Conservation (phyloP, 2,113 vertebrate genomes). For the Candoia aspera region DNA sequence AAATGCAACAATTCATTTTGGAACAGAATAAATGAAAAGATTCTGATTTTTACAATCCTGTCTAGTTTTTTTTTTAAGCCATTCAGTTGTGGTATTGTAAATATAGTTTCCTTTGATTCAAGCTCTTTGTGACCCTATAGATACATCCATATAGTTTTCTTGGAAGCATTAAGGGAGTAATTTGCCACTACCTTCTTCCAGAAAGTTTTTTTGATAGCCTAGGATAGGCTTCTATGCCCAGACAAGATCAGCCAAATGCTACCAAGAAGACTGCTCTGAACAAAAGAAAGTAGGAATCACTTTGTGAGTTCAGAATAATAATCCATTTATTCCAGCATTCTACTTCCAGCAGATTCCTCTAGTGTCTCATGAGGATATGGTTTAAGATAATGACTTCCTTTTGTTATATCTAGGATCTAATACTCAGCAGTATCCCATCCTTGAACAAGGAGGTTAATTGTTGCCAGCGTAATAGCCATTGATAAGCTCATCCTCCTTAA, state of each 20-base stretch:
- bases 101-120: no score
- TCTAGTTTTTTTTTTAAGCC: no score
- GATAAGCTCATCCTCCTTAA: not conserved
- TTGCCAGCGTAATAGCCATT: slow-evolving; percentile 8
- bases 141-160: no score
- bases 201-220: no score
- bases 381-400: not conserved
- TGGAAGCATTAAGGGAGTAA: no score
- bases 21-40: no score
- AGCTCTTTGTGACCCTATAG: no score
- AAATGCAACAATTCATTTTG: no score
- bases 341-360: not conserved
- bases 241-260: not conserved
- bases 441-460: not conserved
- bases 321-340: not conserved
- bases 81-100: no score
- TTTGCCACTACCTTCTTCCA: no score
- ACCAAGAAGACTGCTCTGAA: not conserved
- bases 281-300: not conserved
- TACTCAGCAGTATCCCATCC: not conserved
- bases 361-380: not conserved
- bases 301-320: not conserved
- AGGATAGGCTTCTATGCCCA: no score
- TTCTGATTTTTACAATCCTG: no score
- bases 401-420: not conserved